Evolutionary conservation across 2,113 vertebrate genomes (phyloP), one percentile per base, ranked within the genome.

Genomic region (Pitta sordida): DNA sequence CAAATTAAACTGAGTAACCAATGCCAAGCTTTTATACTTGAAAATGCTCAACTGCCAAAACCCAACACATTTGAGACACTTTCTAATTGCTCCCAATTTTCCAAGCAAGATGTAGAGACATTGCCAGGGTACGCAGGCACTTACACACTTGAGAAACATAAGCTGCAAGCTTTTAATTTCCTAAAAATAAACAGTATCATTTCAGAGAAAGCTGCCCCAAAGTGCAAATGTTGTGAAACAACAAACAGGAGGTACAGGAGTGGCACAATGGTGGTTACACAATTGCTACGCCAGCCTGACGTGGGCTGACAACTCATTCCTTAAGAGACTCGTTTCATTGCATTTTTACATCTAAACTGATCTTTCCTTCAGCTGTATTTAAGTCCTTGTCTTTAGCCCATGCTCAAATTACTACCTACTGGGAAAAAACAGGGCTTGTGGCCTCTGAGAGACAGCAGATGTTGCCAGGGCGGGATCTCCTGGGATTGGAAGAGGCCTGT

Each of bases 281-380:
- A 53, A 44, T 30, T 80, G 46, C 34, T 78, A 15, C 5, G 23
- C 5, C 58, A 86, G 26, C 26, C 46, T 0, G 1, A 44, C 46
- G 17, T 0, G 0, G 41, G 39, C 23, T 46, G 55, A 79, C 16
- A 63, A 48, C 14, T 78, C 26, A 6, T 19, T 49, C 59, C 71
- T 62, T 27, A 39, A 48, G 67, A 82, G 29, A 52, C 19, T 64
- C 0, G 0, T 34, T 68, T n/a, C 17, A 12, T 6, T 29, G 51
- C 15, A 9, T 49, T 90, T 90, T 83, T 64, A 69, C 3, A 4
- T 39, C 82, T 79, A 64, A 75, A 51, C 49, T 17, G 11, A 56
- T 69, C 11, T 68, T 74, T 68, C 27, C 36, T 83, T 39, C 71
- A 76, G 75, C 20, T 26, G 55, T 71, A 80, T 76, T 92, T 44